These are phyloP conservation scores for Trisateles emortualis DNA, from an alignment of 2,888 invertebrate species.

Conservation along the genomic window DNA sequence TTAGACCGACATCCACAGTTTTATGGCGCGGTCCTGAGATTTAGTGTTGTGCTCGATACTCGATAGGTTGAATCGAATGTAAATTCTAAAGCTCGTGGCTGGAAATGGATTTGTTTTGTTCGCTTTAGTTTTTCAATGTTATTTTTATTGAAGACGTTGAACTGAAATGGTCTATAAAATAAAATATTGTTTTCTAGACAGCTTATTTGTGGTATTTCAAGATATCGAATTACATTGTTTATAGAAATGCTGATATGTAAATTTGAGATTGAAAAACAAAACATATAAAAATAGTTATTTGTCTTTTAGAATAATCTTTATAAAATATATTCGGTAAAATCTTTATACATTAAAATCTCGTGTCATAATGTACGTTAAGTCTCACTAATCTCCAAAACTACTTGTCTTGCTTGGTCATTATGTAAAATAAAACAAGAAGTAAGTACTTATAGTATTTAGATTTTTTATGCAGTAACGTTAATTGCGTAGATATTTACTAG, in stretches of 20 bases:
- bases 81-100: constrained; percentile 17
- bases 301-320: too few relatives aligned
- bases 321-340: too few relatives aligned
- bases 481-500: too few relatives aligned
- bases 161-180: not conserved
- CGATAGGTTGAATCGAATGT: constrained; percentile 24
- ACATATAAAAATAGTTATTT: too few relatives aligned
- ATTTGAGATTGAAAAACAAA: not conserved
- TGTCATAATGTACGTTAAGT: too few relatives aligned
- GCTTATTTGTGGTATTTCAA: not conserved
- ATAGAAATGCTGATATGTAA: not conserved
- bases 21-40: constrained; percentile 40
- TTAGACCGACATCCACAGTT: constrained; percentile 30
- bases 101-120: constrained; percentile 11
- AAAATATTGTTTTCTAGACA: not conserved
- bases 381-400: too few relatives aligned
- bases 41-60: constrained; percentile 25
- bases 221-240: not conserved
- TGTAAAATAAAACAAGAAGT: too few relatives aligned
- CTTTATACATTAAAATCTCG: too few relatives aligned
- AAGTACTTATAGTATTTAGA: too few relatives aligned
- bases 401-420: too few relatives aligned
- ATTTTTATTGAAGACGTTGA: not conserved
- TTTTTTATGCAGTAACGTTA: too few relatives aligned
- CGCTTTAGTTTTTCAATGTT: constrained; percentile 1